Conservation (phyloP, 2,888 invertebrate species). For the Drosophila nr. medialis region DNA sequence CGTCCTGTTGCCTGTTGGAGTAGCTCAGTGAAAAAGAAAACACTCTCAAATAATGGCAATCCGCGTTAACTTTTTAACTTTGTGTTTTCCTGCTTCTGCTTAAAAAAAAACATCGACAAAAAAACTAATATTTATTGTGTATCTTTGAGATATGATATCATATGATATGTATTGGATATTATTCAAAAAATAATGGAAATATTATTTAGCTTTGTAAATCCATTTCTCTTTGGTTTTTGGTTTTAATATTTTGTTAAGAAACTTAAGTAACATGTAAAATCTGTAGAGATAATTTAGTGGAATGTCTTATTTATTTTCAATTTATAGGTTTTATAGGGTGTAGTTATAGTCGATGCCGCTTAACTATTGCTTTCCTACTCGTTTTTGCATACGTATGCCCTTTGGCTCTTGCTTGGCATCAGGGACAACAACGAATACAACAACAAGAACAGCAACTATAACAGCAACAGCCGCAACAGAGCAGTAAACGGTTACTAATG, state of each 20-base stretch:
- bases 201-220: neutral
- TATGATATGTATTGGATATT: neutral
- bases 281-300: no score
- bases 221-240: neutral
- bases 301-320: no score
- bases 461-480: conserved; percentile 50
- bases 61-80: conserved; percentile 44
- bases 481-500: conserved; percentile 68
- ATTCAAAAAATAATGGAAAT: neutral
- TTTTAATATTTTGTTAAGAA: neutral
- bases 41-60: conserved; percentile 59
- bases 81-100: conserved; percentile 13
- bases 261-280: neutral
- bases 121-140: no score
- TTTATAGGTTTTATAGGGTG: no score
- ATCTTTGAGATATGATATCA: no score
- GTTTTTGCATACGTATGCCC: conserved; percentile 45
- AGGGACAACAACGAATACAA: conserved; percentile 7
- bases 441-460: conserved; percentile 5
- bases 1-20: neutral
- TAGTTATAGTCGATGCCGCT: neutral
- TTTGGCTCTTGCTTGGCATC: conserved; percentile 47
- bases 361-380: neutral
- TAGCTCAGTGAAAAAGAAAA: conserved; percentile 55
- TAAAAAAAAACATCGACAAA: neutral